Conservation (phyloP, 2,888 invertebrate genomes). For the Keiferia lycopersicella region DNA sequence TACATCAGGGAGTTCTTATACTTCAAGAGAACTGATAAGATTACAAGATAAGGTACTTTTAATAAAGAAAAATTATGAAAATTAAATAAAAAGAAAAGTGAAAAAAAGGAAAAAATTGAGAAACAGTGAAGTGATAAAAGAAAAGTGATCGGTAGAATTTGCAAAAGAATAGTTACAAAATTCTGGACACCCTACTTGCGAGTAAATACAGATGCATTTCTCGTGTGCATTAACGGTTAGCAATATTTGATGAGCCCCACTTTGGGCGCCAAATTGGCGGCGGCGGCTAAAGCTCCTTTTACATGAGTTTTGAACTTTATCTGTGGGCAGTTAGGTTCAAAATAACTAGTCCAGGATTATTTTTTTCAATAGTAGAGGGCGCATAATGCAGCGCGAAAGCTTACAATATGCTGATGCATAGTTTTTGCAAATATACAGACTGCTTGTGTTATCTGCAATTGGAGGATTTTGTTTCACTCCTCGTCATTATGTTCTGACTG, state of each 20-base stretch:
- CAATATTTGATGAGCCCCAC: background rate
- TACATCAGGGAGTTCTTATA: too few relatives aligned
- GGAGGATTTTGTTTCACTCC: background rate
- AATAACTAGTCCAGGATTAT: too few relatives aligned
- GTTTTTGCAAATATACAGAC: background rate
- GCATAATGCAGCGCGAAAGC: background rate
- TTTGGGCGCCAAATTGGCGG: conserved; percentile 9
- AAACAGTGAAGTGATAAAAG: too few relatives aligned
- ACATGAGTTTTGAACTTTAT: too few relatives aligned
- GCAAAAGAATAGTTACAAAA: background rate
- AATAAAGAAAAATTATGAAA: too few relatives aligned
- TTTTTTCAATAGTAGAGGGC: too few relatives aligned
- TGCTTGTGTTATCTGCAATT: background rate
- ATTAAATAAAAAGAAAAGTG: too few relatives aligned
- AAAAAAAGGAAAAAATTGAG: too few relatives aligned
- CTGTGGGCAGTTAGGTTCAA: too few relatives aligned
- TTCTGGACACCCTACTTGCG: background rate
- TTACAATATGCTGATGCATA: background rate
- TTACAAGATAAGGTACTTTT: too few relatives aligned
- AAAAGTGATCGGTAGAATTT: background rate
- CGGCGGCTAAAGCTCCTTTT: background rate
- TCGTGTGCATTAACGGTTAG: background rate
- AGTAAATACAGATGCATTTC: conserved; percentile 7
- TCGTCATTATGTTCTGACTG: background rate
- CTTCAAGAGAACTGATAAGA: too few relatives aligned